phyloP scores from a whole-genome alignment of 2,888 invertebrate species.

The Metalampra italica region DNA sequence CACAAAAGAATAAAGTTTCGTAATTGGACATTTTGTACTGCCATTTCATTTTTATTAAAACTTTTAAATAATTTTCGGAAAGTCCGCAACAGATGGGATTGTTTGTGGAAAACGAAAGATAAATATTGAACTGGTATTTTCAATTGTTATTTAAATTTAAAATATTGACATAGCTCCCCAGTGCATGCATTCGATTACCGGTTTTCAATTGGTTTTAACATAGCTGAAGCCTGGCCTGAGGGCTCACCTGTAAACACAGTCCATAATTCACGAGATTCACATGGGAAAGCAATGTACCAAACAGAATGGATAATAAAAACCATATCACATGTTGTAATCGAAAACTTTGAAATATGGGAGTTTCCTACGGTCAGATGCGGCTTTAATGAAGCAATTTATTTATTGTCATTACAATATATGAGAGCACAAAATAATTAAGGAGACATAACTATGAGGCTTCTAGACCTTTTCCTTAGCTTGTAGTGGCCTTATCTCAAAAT shows the following conservation, averaged over 20 bases:
- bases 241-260: slow-evolving; percentile 65
- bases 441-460: no score
- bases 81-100: neutral
- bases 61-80: neutral
- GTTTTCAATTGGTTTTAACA: slow-evolving; percentile 74
- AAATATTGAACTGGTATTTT: slow-evolving; percentile 55
- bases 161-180: slow-evolving; percentile 73
- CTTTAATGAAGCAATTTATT: no score
- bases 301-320: slow-evolving; percentile 71
- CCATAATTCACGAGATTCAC: slow-evolving; percentile 70
- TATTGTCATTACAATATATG: no score
- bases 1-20: neutral
- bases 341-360: neutral
- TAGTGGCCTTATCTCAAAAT: no score
- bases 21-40: neutral
- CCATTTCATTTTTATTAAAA: neutral
- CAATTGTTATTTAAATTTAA: slow-evolving; percentile 71
- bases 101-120: slow-evolving; percentile 36
- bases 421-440: no score
- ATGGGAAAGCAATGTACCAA: slow-evolving; percentile 65
- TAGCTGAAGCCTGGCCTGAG: slow-evolving; percentile 55
- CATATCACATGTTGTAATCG: slow-evolving; percentile 55
- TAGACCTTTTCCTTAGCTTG: no score
- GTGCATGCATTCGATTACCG: slow-evolving; percentile 73
- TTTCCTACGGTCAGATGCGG: neutral